Base-by-base conservation (phyloP, 2,113 vertebrate species). In the Xiphophorus couchianus region DNA sequence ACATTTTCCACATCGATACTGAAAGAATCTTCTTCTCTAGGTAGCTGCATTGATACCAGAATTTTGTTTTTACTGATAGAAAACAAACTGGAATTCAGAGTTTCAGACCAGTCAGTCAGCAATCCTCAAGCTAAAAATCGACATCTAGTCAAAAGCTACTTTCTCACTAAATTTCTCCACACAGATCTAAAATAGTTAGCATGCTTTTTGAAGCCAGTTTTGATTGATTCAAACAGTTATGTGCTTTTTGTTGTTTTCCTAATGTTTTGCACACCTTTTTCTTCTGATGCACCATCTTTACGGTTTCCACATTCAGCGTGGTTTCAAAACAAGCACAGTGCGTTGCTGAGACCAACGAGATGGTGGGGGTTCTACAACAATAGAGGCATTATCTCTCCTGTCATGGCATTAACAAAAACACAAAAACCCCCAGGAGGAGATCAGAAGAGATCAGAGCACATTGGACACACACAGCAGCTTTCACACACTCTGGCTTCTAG, bases 331-430 rank as follows among this genome's bases (percentile, higher is more conserved):
- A 66, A 77, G 73, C 27, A 73, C 68, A 72, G 69, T 72, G 77
- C 60, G 48, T 65, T 28, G 84, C 80, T 62, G 74, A 79, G 64
- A 69, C 74, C 60, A 73, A 69, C 66, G 44, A 77, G 83, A 31
- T 71, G 67, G 71, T 69, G 73, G 83, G 77, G n/a, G 73, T 67
- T 81, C 75, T 74, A 67, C 81, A 89, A 93, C 92, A 92, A 91
- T 89, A 71, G 89, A 76, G 81, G 86, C 85, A 90, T 93, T 92
- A 92, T 91, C 91, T 87, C n/a, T 89, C 81, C 91, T 86, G 90
- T 88, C 88, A 85, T 76, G 89, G 88, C 78, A 81, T 92, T 93
- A 92, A 85, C 86, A 83, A 73, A 77, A 64, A n/a, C 83, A 92
- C 82, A 91, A 90, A 93, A 88, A 86, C 81, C 85, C 78, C 71